phyloP scores from a whole-genome alignment of 2,888 invertebrate species.

The Chrysotoxum bicinctum region DNA sequence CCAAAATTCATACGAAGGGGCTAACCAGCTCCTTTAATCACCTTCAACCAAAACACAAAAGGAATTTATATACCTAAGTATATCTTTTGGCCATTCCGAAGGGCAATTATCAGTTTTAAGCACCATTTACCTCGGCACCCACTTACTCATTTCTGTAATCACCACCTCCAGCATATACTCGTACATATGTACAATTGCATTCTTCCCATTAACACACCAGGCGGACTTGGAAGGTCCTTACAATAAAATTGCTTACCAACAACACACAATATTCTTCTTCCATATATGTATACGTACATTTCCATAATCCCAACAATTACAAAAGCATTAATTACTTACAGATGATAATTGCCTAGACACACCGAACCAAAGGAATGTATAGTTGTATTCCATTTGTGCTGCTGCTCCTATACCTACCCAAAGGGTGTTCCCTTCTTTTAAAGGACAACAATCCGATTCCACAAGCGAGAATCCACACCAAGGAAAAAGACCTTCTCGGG shows the following conservation, averaged over 20 bases:
- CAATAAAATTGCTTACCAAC: slow-evolving; percentile 53
- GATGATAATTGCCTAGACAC: slow-evolving; percentile 68
- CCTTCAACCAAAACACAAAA: slow-evolving; percentile 5
- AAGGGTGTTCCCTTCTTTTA: slow-evolving; percentile 21
- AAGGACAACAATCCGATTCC: slow-evolving; percentile 25
- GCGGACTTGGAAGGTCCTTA: not conserved
- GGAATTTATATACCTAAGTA: slow-evolving; percentile 1
- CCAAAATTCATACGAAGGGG: not conserved
- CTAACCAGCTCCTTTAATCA: slow-evolving; percentile 7
- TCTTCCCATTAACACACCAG: not conserved
- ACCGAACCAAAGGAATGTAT: slow-evolving; percentile 17
- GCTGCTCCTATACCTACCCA: not conserved
- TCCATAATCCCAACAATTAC: slow-evolving; percentile 71
- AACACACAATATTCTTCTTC: slow-evolving; percentile 19
- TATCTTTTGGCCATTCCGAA: slow-evolving; percentile 22
- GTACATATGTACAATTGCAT: not conserved
- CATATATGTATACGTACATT: slow-evolving; percentile 40
- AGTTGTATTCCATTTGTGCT: not conserved
- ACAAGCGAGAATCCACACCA: not conserved
- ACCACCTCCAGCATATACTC: slow-evolving; percentile 5
- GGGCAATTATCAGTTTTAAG: slow-evolving; percentile 64
- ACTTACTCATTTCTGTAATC: slow-evolving; percentile 57
- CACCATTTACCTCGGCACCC: slow-evolving; percentile 59
- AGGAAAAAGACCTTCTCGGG: slow-evolving; percentile 39
- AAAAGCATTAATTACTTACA: slow-evolving; percentile 71